Evolutionary conservation across 2,797 vertebrate species (phyloP).

Genomic region (Cynodonichthys magdalenae): DNA sequence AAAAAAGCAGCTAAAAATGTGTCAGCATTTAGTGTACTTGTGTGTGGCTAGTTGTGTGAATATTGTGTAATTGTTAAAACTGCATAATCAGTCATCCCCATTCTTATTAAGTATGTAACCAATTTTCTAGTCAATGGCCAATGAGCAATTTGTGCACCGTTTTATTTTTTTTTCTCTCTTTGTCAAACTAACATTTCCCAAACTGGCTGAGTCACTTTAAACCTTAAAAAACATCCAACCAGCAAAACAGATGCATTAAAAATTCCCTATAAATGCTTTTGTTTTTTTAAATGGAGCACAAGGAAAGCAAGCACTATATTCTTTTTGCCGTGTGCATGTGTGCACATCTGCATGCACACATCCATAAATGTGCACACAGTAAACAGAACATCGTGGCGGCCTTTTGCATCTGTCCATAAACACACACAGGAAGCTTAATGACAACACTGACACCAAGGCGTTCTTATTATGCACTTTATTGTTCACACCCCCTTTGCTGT

Average conservation of each 20-base stretch:
- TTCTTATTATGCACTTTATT: constrained; percentile 40
- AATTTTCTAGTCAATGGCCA: constrained; percentile 66
- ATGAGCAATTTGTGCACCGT: constrained; percentile 37
- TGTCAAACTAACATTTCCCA: background rate
- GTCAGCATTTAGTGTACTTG: background rate
- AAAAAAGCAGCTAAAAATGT: background rate
- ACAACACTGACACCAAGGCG: constrained; percentile 19
- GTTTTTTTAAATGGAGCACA: too few species aligned
- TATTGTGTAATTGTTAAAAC: constrained; percentile 33
- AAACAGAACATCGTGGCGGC: background rate
- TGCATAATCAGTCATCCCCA: constrained; percentile 58
- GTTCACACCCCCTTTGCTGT: constrained; percentile 29
- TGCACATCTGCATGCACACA: background rate
- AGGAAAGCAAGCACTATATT: constrained; percentile 2
- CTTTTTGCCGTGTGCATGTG: background rate
- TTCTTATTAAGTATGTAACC: constrained; percentile 47
- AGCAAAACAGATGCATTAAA: constrained; percentile 17
- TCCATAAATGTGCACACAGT: background rate
- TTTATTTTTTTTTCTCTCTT: background rate
- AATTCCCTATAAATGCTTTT: background rate
- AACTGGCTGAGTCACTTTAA: constrained; percentile 25
- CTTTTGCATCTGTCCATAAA: constrained; percentile 4
- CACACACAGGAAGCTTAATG: constrained; percentile 1
- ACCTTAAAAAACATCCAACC: constrained; percentile 7
- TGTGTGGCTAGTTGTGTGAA: constrained; percentile 8